phyloP scores from a whole-genome alignment of 2,113 vertebrate species.

The Podarcis raffonei region DNA sequence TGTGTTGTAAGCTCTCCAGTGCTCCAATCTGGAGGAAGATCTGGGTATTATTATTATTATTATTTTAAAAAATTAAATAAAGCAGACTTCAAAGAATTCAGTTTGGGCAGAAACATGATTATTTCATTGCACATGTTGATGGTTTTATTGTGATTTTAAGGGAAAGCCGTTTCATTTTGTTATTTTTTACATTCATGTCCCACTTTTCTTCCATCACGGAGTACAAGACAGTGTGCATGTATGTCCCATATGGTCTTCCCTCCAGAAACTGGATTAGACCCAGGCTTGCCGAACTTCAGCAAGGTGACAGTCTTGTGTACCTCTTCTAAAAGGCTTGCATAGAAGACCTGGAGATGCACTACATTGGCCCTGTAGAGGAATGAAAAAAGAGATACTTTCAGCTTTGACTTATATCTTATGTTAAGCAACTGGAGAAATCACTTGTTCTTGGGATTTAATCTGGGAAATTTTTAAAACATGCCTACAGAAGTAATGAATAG shows the following conservation, averaged over 20 bases:
- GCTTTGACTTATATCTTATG: not conserved
- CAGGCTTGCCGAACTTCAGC: not conserved
- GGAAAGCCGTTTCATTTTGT: not conserved
- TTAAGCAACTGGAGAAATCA: not conserved
- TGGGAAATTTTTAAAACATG: not conserved
- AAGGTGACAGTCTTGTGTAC: not conserved
- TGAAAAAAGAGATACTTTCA: not conserved
- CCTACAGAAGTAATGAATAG: not conserved
- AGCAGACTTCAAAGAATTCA: not conserved
- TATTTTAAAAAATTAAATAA: no score
- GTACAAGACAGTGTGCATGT: no score
- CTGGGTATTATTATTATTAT: no score
- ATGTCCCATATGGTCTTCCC: no score
- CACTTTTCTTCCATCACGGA: no score
- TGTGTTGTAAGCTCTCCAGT: no score
- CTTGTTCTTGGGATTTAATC: not conserved
- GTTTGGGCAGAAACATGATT: no score
- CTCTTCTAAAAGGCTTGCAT: not conserved
- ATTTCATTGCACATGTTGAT: not conserved
- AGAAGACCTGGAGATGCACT: not conserved
- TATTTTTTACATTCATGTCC: not conserved
- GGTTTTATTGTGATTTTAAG: not conserved
- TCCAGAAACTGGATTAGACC: no score
- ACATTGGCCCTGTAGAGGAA: no score
- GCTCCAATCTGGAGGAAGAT: no score